phyloP scores from a whole-genome alignment of 2,113 vertebrate genomes.

The Oreochromis tanganicae region DNA sequence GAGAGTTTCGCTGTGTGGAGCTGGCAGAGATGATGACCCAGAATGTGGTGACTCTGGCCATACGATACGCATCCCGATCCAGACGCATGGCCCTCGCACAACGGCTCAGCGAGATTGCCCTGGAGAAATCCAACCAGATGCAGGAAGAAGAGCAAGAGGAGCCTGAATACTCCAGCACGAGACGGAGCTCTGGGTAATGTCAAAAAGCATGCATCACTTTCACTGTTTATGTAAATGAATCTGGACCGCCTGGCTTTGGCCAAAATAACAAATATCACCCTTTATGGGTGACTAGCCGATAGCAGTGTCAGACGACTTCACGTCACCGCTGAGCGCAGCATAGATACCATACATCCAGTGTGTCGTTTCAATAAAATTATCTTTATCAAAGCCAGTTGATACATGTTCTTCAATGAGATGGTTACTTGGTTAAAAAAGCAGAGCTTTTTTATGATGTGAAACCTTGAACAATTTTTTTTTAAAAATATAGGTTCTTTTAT shows the following conservation, averaged over 20 bases:
- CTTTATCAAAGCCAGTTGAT: neutral
- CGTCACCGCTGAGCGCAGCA: neutral
- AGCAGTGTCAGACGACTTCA: neutral
- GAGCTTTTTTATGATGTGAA: neutral
- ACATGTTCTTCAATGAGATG: neutral
- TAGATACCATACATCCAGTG: neutral
- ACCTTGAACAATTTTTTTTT: neutral
- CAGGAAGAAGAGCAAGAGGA: slow-evolving; percentile 51
- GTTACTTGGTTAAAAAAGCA: neutral
- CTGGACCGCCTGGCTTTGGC: neutral
- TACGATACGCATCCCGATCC: slow-evolving; percentile 91
- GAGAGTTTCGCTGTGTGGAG: slow-evolving; percentile 92
- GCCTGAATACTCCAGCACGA: slow-evolving; percentile 61
- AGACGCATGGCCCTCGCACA: slow-evolving; percentile 83
- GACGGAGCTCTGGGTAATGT: slow-evolving; percentile 70
- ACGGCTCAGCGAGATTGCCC: slow-evolving; percentile 82
- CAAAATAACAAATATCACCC: neutral
- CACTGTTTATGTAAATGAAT: neutral
- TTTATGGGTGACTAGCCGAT: rapidly evolving
- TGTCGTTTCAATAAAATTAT: neutral
- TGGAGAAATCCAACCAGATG: slow-evolving; percentile 78
- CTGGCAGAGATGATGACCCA: slow-evolving; percentile 90
- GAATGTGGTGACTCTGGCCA: slow-evolving; percentile 81
- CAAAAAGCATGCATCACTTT: neutral
- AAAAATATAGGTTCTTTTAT: neutral